A percentile compares a stretch with the other conserved stretches of the same genome.
These are phyloP conservation scores for Maniola hyperantus DNA, from an alignment of 2,888 invertebrate species.

Conservation along the genomic window DNA sequence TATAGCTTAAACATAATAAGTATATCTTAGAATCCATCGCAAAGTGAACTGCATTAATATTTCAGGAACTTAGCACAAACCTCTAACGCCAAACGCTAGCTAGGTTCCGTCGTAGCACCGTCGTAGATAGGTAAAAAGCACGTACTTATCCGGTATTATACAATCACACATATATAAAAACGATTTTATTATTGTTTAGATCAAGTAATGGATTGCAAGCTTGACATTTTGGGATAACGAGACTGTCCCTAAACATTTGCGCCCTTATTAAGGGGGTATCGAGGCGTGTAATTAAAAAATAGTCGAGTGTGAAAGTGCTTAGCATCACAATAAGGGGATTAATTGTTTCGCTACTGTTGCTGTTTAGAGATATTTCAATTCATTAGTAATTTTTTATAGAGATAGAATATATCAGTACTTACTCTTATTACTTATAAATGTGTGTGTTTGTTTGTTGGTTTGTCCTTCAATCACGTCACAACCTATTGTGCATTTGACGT, in stretches of 20 bases:
- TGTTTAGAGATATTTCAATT: constrained; percentile 1
- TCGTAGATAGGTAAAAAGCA: too few relatives aligned
- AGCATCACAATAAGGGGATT: constrained; percentile 63
- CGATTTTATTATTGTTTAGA: neutral
- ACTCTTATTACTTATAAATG: too few relatives aligned
- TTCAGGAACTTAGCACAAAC: too few relatives aligned
- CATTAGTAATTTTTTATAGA: neutral
- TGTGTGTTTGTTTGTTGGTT: too few relatives aligned
- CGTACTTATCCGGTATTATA: too few relatives aligned
- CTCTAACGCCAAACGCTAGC: too few relatives aligned
- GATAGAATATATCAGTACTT: neutral
- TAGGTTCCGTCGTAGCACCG: too few relatives aligned
- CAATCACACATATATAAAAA: neutral
- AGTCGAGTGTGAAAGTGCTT: constrained; percentile 60
- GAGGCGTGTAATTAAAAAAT: constrained; percentile 76
- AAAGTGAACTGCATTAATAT: too few relatives aligned
- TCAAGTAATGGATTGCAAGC: neutral
- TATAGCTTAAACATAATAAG: too few relatives aligned
- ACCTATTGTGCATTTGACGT: too few relatives aligned
- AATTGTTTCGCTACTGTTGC: constrained; percentile 22
- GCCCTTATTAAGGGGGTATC: constrained; percentile 67
- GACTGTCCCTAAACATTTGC: constrained; percentile 57
- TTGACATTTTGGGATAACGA: constrained; percentile 17
- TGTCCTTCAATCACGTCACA: too few relatives aligned
- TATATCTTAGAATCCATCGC: too few relatives aligned